These are phyloP conservation scores for Saccostrea cuccullata DNA, from an alignment of 1,140 invertebrate genomes.

Conservation along the genomic window DNA sequence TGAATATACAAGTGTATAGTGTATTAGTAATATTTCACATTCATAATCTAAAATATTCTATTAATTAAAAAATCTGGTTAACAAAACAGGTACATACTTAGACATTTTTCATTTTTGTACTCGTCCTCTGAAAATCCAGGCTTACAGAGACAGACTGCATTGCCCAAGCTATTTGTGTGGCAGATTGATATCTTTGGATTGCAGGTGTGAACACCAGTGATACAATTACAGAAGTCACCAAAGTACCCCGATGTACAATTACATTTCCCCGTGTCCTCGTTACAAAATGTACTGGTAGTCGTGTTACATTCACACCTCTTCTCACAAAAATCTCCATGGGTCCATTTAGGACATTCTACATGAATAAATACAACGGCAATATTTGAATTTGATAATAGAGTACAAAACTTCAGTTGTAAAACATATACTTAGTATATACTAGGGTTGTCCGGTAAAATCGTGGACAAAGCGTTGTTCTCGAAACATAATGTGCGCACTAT, in stretches of 20 bases:
- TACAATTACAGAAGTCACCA: neutral
- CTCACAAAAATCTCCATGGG: neutral
- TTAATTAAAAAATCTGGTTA: too few species aligned
- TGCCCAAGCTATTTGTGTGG: neutral
- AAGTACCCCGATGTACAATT: neutral
- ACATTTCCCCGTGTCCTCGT: slow-evolving; percentile 3
- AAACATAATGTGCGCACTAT: too few species aligned
- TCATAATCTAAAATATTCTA: too few species aligned
- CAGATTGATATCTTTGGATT: neutral
- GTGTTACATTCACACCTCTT: neutral
- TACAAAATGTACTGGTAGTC: neutral
- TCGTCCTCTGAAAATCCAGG: neutral
- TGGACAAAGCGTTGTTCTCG: too few species aligned
- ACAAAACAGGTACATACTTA: neutral
- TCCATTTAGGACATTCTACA: neutral
- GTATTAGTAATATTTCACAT: too few species aligned
- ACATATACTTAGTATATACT: too few species aligned
- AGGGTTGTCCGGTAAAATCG: too few species aligned
- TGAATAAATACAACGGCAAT: neutral
- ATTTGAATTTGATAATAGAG: neutral
- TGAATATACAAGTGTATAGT: too few species aligned
- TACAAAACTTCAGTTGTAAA: too few species aligned
- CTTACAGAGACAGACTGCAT: neutral
- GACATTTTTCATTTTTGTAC: neutral
- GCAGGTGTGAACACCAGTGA: neutral